These are phyloP conservation scores for Halesus radiatus DNA, from an alignment of 1,140 invertebrate species.

Conservation along the genomic window DNA sequence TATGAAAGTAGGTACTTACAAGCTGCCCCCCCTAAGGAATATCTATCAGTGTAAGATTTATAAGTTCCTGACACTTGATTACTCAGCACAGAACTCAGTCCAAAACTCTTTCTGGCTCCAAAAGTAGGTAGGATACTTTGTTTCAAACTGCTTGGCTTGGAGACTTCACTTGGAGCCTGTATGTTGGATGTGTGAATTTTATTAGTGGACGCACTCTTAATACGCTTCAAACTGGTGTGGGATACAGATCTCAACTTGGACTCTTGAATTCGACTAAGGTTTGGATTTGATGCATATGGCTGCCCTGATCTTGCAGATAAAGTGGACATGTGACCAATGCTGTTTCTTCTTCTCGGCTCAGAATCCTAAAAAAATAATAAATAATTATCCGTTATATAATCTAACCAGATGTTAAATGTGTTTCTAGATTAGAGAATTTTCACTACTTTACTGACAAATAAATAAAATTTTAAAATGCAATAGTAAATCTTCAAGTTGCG, in stretches of 20 bases:
- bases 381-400: no score
- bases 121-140: constrained; percentile 43
- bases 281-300: constrained; percentile 51
- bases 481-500: no score
- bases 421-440: no score
- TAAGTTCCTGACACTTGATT: constrained; percentile 45
- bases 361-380: constrained; percentile 5
- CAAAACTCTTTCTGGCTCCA: constrained; percentile 37
- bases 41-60: constrained; percentile 43
- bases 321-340: constrained; percentile 20
- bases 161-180: constrained; percentile 19
- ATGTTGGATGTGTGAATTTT: constrained; percentile 9
- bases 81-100: constrained; percentile 32
- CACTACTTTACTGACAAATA: no score
- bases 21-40: constrained; percentile 14
- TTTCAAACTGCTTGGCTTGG: constrained; percentile 25
- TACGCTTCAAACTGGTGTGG: constrained; percentile 13
- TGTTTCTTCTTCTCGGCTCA: constrained; percentile 6
- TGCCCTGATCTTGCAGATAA: constrained; percentile 38
- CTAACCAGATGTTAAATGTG: no score
- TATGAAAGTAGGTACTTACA: not conserved
- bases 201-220: constrained; percentile 33
- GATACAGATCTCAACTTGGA: not conserved
- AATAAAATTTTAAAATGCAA: no score
- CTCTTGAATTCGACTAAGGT: constrained; percentile 36